Evolutionary conservation across 2,797 vertebrate species (phyloP), one percentile per base, ranked within the genome.

Genomic region (Ctenopoma multispine): DNA sequence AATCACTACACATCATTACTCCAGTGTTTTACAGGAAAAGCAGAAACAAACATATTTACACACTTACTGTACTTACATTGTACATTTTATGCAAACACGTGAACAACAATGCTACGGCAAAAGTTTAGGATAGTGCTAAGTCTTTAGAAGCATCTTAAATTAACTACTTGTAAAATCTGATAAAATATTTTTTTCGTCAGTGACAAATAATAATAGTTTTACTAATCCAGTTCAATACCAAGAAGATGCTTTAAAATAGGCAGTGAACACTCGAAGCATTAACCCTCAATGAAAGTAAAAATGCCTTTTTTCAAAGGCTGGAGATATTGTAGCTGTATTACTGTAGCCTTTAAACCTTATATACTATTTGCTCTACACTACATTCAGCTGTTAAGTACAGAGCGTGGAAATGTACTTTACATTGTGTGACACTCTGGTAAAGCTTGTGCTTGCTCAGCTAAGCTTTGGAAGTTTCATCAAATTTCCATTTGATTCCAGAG

Each of bases 401-500:
- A 81, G 81, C 85, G 87, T 87, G 87, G 81, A 90, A 89, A 92
- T 90, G 84, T 90, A 87, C 82, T 90, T 91, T 89, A 91, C 87
- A 90, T 87, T 90, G 87, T 88, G 83, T 85, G 77, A 85, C 86
- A 82, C 83, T 82, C 75, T 5, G 44, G 38, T 82, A 87, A 87
- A 90, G 89, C 89, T 90, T 89, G 76, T 90, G 90, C 84, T 88
- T 83, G 84, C 89, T 91, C 90, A 92, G 87, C 90, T 90, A 86
- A 91, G 91, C 90, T 90, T 81, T 76, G 75, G 83, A 87, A 83
- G 86, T 89, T 86, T 87, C 89, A 90, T 91, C 87, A 87, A 84
- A 90, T 89, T 89, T 84, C 86, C 83, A 88, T 89, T 89, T 77
- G 80, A 90, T 86, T 88, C 83, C 21, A 0, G 75, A 83, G 82